Percentiles rank a stretch among this genome's conserved stretches.
Evolutionary conservation across 1,140 invertebrate genomes (phyloP).

Genomic region (Heterodera schachtii): DNA sequence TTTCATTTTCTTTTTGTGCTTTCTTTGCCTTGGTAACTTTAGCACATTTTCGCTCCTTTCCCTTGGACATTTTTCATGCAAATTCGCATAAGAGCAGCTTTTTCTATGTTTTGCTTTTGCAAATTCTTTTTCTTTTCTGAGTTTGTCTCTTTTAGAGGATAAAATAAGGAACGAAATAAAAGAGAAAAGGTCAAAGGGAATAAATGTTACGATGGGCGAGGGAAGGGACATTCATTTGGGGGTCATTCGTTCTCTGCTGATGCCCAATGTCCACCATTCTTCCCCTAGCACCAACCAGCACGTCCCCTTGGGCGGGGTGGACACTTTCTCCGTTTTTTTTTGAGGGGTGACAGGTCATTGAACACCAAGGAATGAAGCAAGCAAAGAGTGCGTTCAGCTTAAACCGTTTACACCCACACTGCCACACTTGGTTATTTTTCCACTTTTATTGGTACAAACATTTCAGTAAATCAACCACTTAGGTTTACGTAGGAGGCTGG

Average conservation of each 20-base stretch:
- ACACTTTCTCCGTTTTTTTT: not conserved
- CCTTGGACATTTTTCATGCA: too few relatives aligned
- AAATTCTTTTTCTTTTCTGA: not conserved
- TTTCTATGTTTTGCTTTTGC: not conserved
- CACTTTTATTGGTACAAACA: too few relatives aligned
- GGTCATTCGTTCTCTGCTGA: constrained; percentile 3
- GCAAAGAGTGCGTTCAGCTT: not conserved
- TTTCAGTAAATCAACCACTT: too few relatives aligned
- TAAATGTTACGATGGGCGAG: not conserved
- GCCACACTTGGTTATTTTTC: not conserved
- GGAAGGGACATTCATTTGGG: not conserved
- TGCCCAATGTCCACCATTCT: constrained; percentile 3
- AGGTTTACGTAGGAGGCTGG: not conserved
- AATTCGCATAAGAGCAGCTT: too few relatives aligned
- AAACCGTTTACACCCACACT: too few relatives aligned
- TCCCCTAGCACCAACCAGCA: constrained; percentile 11
- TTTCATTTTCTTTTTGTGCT: not conserved
- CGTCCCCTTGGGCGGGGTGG: not conserved
- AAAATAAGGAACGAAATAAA: not conserved
- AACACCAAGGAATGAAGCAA: not conserved
- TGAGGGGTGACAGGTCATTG: not conserved
- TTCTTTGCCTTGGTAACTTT: not conserved
- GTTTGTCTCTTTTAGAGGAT: not conserved
- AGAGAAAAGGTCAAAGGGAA: not conserved
- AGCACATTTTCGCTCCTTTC: too few relatives aligned